Evolutionary conservation across 2,113 vertebrate species (phyloP).

Genomic region (Toxotes jaculatrix): DNA sequence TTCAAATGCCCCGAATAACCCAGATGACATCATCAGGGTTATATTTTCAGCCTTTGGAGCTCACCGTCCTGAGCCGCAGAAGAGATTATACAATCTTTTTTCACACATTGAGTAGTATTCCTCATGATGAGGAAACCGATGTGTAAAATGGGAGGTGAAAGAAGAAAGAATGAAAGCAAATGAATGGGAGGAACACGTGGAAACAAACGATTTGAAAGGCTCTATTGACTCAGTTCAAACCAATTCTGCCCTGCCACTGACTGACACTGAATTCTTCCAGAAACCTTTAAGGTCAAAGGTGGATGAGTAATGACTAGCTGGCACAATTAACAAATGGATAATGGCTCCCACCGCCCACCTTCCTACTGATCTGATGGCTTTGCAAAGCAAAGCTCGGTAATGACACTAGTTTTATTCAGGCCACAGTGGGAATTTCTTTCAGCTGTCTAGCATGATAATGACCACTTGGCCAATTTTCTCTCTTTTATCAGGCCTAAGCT

Average conservation of each 20-base stretch:
- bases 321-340: slow-evolving; percentile 78
- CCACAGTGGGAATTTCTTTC: slow-evolving; percentile 76
- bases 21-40: background rate
- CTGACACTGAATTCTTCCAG: slow-evolving; percentile 54
- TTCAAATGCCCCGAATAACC: background rate
- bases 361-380: slow-evolving; percentile 76
- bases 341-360: slow-evolving; percentile 71
- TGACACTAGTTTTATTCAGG: slow-evolving; percentile 74
- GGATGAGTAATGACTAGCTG: slow-evolving; percentile 67
- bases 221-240: slow-evolving; percentile 47
- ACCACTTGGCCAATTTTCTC: slow-evolving; percentile 68
- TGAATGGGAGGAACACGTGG: background rate
- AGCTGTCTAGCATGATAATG: slow-evolving; percentile 77
- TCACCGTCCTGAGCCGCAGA: background rate
- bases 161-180: slow-evolving; percentile 9
- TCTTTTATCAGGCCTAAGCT: slow-evolving; percentile 55
- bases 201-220: slow-evolving; percentile 42
- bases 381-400: slow-evolving; percentile 71
- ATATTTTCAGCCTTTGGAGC: background rate
- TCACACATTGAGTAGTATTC: background rate
- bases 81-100: background rate
- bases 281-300: slow-evolving; percentile 77
- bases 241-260: slow-evolving; percentile 17
- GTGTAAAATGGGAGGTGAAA: background rate
- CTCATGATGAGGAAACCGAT: background rate